Percentiles rank a stretch among this genome's conserved stretches.
Evolutionary conservation across 1,140 invertebrate species (phyloP).

Genomic region (Calosoma granatense): DNA sequence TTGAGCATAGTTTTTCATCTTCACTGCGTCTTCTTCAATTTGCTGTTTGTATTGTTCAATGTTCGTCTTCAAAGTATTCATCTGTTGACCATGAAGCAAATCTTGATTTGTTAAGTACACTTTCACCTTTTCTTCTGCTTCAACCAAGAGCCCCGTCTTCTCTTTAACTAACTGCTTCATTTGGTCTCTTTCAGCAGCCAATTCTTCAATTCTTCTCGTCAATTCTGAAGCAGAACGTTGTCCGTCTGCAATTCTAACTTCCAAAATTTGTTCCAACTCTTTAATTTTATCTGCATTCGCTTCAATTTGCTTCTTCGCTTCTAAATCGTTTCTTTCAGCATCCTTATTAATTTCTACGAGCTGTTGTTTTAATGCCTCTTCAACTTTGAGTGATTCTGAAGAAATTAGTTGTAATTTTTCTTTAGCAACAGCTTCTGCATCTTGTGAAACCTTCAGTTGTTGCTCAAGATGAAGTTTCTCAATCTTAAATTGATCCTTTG

Average conservation of each 20-base stretch:
- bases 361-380: background rate
- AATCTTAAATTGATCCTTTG: constrained; percentile 31
- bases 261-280: constrained; percentile 5
- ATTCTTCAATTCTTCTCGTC: background rate
- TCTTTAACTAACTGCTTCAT: background rate
- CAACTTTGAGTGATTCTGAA: background rate
- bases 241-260: background rate
- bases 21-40: background rate
- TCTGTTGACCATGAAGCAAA: background rate
- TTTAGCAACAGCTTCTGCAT: constrained; percentile 24
- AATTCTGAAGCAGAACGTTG: background rate
- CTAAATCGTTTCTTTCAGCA: background rate
- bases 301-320: background rate
- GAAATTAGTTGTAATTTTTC: background rate
- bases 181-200: background rate
- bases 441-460: constrained; percentile 30
- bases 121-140: background rate
- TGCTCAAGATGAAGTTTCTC: constrained; percentile 34
- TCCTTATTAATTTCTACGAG: background rate
- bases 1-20: background rate
- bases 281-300: background rate
- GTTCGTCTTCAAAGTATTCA: background rate
- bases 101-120: background rate
- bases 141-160: background rate
- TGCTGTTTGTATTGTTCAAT: background rate